Percentiles rank a stretch among this genome's conserved stretches.
phyloP scores from a whole-genome alignment of 1,140 invertebrate species.

The Ostrea edulis region DNA sequence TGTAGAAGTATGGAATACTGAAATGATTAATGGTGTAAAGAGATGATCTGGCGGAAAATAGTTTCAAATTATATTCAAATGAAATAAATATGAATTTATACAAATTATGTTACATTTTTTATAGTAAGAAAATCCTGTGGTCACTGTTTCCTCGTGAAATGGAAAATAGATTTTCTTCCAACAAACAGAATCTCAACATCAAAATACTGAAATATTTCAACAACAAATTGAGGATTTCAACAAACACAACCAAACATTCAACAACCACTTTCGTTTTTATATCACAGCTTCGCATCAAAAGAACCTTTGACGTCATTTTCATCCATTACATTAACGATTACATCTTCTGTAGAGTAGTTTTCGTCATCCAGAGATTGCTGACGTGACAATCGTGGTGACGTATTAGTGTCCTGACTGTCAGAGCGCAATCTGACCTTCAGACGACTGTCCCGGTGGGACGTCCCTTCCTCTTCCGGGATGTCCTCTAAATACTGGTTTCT shows the following conservation, averaged over 20 bases:
- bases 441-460: background rate
- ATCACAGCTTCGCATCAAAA: constrained; percentile 3
- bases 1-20: no score
- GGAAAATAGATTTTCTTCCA: background rate
- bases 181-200: background rate
- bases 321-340: background rate
- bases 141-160: background rate
- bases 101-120: no score
- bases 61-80: background rate
- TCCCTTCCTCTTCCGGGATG: constrained; percentile 57
- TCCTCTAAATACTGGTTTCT: constrained; percentile 42
- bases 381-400: constrained; percentile 14
- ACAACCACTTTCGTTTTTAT: background rate
- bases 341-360: constrained; percentile 29
- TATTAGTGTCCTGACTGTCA: constrained; percentile 17
- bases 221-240: background rate
- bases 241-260: background rate
- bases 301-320: background rate
- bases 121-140: no score
- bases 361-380: constrained; percentile 36
- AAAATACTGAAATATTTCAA: background rate
- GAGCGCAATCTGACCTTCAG: background rate
- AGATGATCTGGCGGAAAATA: no score
- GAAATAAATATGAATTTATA: background rate
- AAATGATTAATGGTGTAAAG: no score